These are phyloP conservation scores for Cyanoramphus novaezelandiae DNA, from an alignment of 2,113 vertebrate genomes.

Conservation along the genomic window DNA sequence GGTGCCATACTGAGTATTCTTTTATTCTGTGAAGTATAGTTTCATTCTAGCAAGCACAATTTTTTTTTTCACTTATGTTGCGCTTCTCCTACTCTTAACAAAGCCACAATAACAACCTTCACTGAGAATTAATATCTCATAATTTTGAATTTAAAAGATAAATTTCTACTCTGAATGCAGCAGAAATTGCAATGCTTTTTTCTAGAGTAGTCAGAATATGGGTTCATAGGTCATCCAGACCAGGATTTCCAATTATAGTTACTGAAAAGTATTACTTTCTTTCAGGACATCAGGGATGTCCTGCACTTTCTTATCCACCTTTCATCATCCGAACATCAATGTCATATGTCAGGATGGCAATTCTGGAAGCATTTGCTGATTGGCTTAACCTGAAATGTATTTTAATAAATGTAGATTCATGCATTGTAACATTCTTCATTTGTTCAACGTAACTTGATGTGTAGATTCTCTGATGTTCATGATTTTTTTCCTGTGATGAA, in stretches of 20 bases:
- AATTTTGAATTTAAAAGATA: background rate
- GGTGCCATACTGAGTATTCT: background rate
- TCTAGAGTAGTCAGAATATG: background rate
- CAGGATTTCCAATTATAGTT: background rate
- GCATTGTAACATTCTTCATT: background rate
- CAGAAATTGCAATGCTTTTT: background rate
- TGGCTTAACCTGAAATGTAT: background rate
- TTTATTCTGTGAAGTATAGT: background rate
- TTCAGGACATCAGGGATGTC: background rate
- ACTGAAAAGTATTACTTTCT: background rate
- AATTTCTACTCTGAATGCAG: background rate
- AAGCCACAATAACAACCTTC: background rate
- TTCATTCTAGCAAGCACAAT: background rate
- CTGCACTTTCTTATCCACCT: background rate
- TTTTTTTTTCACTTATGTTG: background rate
- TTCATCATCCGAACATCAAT: background rate
- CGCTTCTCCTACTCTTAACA: background rate
- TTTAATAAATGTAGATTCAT: background rate
- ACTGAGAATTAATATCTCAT: background rate
- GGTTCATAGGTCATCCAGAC: background rate
- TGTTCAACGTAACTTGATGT: background rate
- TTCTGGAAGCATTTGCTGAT: background rate
- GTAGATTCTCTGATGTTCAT: background rate
- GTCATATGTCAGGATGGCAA: background rate
- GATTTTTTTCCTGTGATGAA: background rate